These are phyloP conservation scores for Tympanoctomys barrerae DNA, from an alignment of 2,797 vertebrate species.

Conservation along the genomic window DNA sequence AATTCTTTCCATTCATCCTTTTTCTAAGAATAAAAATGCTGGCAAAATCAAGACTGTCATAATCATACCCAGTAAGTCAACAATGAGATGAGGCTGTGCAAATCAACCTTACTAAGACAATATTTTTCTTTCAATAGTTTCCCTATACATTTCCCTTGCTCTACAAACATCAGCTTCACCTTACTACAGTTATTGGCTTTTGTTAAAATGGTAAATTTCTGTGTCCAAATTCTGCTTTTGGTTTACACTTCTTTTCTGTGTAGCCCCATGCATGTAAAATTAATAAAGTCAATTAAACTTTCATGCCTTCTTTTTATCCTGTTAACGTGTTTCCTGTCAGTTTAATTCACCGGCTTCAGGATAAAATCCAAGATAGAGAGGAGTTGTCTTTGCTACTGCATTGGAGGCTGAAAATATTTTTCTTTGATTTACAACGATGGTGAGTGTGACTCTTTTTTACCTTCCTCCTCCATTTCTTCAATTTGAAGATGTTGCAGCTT, in stretches of 20 bases:
- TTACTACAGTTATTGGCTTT: background rate
- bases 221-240: background rate
- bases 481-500: background rate
- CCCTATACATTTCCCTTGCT: background rate
- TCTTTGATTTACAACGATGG: slow-evolving; percentile 13
- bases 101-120: background rate
- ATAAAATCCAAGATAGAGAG: background rate
- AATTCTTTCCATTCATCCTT: background rate
- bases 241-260: slow-evolving; percentile 1
- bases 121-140: background rate
- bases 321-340: background rate
- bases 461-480: background rate
- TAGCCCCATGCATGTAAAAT: background rate
- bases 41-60: background rate
- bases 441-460: background rate
- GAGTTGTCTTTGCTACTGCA: background rate
- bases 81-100: background rate
- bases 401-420: slow-evolving; percentile 1
- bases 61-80: background rate
- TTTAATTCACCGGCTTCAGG: background rate
- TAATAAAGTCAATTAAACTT: background rate
- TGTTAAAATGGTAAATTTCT: background rate
- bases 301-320: background rate
- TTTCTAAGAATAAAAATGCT: background rate
- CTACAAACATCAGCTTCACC: background rate